Evolutionary conservation across 2,797 vertebrate genomes (phyloP).

Genomic region (Sarcophilus harrisii): DNA sequence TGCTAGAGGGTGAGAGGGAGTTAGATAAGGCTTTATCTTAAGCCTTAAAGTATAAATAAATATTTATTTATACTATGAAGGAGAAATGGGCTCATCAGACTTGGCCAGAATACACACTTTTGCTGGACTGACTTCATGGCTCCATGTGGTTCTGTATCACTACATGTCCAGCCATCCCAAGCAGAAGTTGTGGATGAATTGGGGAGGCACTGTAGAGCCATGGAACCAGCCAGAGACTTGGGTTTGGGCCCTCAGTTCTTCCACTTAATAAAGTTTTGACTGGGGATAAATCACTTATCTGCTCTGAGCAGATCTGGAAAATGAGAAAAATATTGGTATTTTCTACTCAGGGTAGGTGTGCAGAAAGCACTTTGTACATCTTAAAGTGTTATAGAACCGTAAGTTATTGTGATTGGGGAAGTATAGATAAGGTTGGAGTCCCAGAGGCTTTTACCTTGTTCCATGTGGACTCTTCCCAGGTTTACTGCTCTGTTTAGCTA

Average conservation of each 20-base stretch:
- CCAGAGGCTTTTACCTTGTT: not conserved
- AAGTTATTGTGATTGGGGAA: not conserved
- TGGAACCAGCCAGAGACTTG: not conserved
- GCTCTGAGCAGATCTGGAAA: not conserved
- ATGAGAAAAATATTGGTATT: not conserved
- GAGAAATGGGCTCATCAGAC: not conserved
- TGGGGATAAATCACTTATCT: not conserved
- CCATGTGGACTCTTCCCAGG: not conserved
- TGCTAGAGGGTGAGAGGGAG: not conserved
- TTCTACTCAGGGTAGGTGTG: not conserved
- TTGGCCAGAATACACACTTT: not conserved
- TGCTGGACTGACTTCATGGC: not conserved
- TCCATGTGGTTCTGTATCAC: not conserved
- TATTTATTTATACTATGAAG: not conserved
- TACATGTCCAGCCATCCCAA: not conserved
- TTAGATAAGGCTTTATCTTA: accelerated
- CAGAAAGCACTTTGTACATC: not conserved
- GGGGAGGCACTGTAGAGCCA: not conserved
- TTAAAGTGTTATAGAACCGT: not conserved
- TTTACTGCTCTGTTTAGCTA: not conserved
- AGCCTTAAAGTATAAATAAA: no score
- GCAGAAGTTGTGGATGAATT: not conserved
- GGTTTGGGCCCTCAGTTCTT: not conserved
- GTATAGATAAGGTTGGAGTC: not conserved
- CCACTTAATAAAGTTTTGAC: not conserved